Percentiles rank a stretch among this genome's conserved stretches.
These are phyloP conservation scores for Physocephala rufipes DNA, from an alignment of 2,888 invertebrate species.

Conservation along the genomic window DNA sequence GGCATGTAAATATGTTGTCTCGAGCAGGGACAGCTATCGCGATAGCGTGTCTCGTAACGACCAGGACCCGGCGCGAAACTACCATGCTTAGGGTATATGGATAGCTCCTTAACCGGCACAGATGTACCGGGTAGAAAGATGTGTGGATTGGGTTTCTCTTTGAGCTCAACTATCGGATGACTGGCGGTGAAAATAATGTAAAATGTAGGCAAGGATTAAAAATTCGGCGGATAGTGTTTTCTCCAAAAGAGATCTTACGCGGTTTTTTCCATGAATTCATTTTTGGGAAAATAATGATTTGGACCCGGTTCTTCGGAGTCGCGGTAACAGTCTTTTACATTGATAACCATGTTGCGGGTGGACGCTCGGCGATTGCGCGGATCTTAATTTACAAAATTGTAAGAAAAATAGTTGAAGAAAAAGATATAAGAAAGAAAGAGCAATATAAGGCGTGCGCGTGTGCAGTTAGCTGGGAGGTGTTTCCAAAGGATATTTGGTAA, in stretches of 20 bases:
- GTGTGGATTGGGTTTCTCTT: constrained; percentile 43
- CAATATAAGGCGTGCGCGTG: too few species aligned
- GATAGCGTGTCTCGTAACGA: constrained; percentile 54
- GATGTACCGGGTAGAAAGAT: constrained; percentile 47
- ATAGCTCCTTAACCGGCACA: constrained; percentile 50
- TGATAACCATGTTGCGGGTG: constrained; percentile 50
- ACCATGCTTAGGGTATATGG: constrained; percentile 34
- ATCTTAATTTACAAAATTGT: constrained; percentile 47
- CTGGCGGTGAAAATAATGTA: not conserved
- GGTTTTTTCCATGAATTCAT: constrained; percentile 31
- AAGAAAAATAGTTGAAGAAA: not conserved
- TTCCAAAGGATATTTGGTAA: too few species aligned
- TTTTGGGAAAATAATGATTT: constrained; percentile 45
- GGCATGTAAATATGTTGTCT: constrained; percentile 46
- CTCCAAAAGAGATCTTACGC: constrained; percentile 36
- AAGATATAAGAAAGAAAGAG: not conserved
- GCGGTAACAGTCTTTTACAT: constrained; percentile 50
- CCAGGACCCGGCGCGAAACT: constrained; percentile 58
- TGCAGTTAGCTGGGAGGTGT: too few species aligned
- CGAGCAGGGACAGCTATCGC: constrained; percentile 49
- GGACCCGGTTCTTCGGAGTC: constrained; percentile 55
- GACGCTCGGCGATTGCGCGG: constrained; percentile 52
- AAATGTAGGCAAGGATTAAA: too few species aligned
- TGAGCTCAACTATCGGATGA: constrained; percentile 19
- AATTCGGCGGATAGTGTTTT: too few species aligned